Percentiles rank a stretch among this genome's conserved stretches.
Conservation (phyloP, 2,113 vertebrate species). For the Natator depressus region DNA sequence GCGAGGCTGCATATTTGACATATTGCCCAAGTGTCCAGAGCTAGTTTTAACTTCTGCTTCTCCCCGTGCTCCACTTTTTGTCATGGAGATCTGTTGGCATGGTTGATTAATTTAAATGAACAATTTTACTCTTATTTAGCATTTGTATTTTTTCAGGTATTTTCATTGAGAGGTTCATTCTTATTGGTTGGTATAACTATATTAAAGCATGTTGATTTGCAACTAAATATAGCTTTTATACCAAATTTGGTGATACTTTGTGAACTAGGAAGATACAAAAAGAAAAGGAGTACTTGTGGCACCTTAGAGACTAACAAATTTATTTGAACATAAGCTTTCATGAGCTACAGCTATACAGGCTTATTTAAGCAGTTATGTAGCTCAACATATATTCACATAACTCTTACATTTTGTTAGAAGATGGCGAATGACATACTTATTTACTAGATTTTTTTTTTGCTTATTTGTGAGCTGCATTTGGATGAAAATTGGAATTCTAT, state of each 20-base stretch:
- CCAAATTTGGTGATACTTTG: background rate
- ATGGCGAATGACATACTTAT: slow-evolving; percentile 56
- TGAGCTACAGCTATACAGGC: background rate
- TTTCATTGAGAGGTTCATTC: background rate
- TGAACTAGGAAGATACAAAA: background rate
- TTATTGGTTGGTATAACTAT: background rate
- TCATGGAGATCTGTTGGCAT: slow-evolving; percentile 7
- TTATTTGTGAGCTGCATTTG: slow-evolving; percentile 44
- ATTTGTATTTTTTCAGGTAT: background rate
- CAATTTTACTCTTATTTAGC: background rate
- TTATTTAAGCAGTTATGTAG: background rate
- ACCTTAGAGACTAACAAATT: too few species aligned
- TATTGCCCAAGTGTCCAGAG: slow-evolving; percentile 4
- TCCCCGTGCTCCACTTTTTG: background rate
- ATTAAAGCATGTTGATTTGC: background rate
- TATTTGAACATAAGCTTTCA: too few species aligned
- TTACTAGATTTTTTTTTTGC: slow-evolving; percentile 35
- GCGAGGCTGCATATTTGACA: slow-evolving; percentile 48
- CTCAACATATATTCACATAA: slow-evolving; percentile 39
- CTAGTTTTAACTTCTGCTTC: slow-evolving; percentile 18
- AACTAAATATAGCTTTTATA: background rate
- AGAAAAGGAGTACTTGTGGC: too few species aligned
- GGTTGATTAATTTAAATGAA: slow-evolving; percentile 1
- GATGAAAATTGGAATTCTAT: slow-evolving; percentile 25
- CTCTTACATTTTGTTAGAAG: slow-evolving; percentile 62